Evolutionary conservation across 2,888 invertebrate genomes (phyloP), one percentile per base, ranked within the genome.

Genomic region (Cerastis leucographa): DNA sequence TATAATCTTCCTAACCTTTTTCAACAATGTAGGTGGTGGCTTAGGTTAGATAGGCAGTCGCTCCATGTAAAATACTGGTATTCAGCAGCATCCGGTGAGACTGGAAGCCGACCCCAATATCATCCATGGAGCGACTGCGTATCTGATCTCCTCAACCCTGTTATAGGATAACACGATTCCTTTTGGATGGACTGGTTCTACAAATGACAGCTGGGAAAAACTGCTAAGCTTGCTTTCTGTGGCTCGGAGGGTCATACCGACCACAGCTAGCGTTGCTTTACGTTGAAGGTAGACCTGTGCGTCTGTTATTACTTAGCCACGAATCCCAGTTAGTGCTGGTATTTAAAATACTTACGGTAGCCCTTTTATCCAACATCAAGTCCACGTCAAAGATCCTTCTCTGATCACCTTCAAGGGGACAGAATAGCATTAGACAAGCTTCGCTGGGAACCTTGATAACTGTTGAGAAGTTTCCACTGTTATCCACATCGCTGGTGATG

Each of bases 381-480:
- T 92, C 89, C 1, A 93, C 80, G 68, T 94, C 92, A 29, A 94
- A 91, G 42, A 90, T 89, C 44, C 91, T 90, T 35, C 92, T 89
- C 61, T 92, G 89, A 3, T 89, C 85, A 4, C 91, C 88, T 54
- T 90, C 87, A 5, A 95, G 67, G 0, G 95, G 95, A 46, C 95
- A 94, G 49, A 86, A 85, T 29, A 92, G 81, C 78, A 91, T 76
- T 0, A 79, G 85, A 75, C 95, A 95, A 22, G 91, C 92, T 40
- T 93, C 86, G 19, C 81, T 83, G 0, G 91, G 85, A 0, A 84
- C 72, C 79, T 90, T 91, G 35, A 95, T 82, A 0, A 81, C 71
- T 4, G 89, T 91, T n/a, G 89, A 83, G 76, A 89, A 94, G 19
- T 80, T 81, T 0, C 88, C 92, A 1, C 89, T 87, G 67, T 92